Percentiles rank a stretch among this genome's conserved stretches.
Conservation (phyloP, 2,888 invertebrate species). For the Calliphora vomitoria region DNA sequence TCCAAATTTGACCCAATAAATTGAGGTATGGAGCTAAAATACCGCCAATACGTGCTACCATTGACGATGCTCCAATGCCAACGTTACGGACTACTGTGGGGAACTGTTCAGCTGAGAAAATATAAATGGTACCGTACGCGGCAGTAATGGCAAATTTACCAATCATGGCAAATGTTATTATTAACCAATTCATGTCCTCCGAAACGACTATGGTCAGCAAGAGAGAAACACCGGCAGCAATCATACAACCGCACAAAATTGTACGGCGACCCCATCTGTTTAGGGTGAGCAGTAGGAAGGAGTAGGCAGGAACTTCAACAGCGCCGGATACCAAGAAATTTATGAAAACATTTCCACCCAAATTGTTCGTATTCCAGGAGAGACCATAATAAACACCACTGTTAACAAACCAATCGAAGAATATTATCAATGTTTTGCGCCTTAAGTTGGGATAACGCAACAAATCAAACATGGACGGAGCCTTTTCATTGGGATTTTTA, state of each 20-base stretch:
- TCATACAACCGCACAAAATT: constrained; percentile 89
- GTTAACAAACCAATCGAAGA: constrained; percentile 92
- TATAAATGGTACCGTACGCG: constrained; percentile 90
- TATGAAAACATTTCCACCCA: constrained; percentile 90
- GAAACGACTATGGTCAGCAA: constrained; percentile 87
- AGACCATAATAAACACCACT: constrained; percentile 92
- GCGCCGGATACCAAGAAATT: constrained; percentile 91
- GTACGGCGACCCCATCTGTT: constrained; percentile 89
- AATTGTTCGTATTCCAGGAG: constrained; percentile 90
- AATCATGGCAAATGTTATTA: constrained; percentile 88
- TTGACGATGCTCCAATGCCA: constrained; percentile 94
- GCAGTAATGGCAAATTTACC: constrained; percentile 90
- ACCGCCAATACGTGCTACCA: constrained; percentile 93
- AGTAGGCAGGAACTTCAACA: constrained; percentile 91
- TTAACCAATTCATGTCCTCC: constrained; percentile 86
- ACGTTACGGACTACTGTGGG: constrained; percentile 93
- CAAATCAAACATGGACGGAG: constrained; percentile 86
- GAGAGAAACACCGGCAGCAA: constrained; percentile 87
- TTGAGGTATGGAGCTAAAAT: constrained; percentile 91
- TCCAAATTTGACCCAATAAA: constrained; percentile 87
- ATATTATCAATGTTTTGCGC: constrained; percentile 88
- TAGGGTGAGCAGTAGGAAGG: constrained; percentile 88
- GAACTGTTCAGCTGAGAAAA: constrained; percentile 90
- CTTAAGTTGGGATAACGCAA: constrained; percentile 88
- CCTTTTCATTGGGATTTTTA: constrained; percentile 68